Conservation (phyloP, 2,113 vertebrate genomes). For the Sus scrofa region T2T-Sscrofa CM000813.6:40502001-40502500, state of each 20-base stretch:
- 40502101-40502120: not conserved
- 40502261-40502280: not conserved
- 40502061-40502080: not conserved
- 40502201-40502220: not conserved
- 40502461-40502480: not conserved
- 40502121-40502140: not conserved
- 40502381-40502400: not conserved
- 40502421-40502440: not conserved
- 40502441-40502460: not conserved
- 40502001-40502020: accelerated
- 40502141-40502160: not conserved
- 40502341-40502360: not conserved
- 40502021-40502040: not conserved
- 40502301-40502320: not conserved
- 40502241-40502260: not conserved
- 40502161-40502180: not conserved
- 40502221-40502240: not conserved
- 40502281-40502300: not conserved
- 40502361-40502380: not conserved
- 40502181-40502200: not conserved
- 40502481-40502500: not conserved
- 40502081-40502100: not conserved
- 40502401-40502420: not conserved
- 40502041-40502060: not conserved
- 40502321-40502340: not conserved